phyloP scores from a whole-genome alignment of 2,797 vertebrate species.

The Gymnothorax reevesii region DNA sequence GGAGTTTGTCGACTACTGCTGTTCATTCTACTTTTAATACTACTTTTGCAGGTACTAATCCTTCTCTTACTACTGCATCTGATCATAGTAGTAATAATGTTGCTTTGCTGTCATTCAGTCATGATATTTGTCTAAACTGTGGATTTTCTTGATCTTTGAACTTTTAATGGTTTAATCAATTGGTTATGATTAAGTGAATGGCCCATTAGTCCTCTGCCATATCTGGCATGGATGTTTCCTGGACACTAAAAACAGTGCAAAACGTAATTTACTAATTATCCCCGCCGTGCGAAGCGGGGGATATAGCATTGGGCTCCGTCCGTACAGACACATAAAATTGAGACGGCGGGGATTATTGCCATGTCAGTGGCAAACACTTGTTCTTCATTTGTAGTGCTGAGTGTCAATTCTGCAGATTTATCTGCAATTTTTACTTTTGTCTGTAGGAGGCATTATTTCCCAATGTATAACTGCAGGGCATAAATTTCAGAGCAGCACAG shows the following conservation, averaged over 20 bases:
- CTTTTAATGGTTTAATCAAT: neutral
- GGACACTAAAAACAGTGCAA: neutral
- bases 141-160: neutral
- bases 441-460: slow-evolving; percentile 8
- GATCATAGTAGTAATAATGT: neutral
- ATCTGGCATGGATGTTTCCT: neutral
- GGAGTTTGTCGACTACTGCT: neutral
- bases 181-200: neutral
- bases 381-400: too few relatives aligned
- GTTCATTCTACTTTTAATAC: neutral
- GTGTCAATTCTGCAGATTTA: neutral
- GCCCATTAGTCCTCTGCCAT: neutral
- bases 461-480: neutral
- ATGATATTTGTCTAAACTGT: neutral
- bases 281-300: too few relatives aligned
- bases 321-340: too few relatives aligned
- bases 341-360: too few relatives aligned
- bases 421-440: neutral
- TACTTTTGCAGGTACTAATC: too few relatives aligned
- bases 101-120: neutral
- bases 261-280: too few relatives aligned
- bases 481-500: neutral
- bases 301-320: too few relatives aligned
- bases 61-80: too few relatives aligned
- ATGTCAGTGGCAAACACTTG: too few relatives aligned